Base-by-base conservation (phyloP, 2,888 invertebrate genomes). In the Synanthedon vespiformis region DNA sequence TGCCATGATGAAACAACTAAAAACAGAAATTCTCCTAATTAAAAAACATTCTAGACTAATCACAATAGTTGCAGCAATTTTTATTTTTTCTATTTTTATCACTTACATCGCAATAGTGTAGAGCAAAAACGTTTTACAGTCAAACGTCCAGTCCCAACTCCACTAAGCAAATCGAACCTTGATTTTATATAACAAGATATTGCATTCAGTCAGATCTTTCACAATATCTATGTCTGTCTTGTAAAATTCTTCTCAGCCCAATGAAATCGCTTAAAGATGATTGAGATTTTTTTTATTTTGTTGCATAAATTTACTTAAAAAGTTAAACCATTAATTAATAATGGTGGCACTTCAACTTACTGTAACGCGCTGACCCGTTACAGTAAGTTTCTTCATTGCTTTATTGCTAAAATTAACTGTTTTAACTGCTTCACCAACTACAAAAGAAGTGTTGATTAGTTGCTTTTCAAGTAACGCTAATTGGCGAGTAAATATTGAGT, bases 111-210 rank as follows among this genome's bases (percentile, higher is more conserved):
- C 48, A 48, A 48, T 18, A 48, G 18, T 48, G 52, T 53, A 54
- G 53, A 58, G 56, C 60, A 72, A 73, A 77, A 72, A 67, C 64
- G 58, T 61, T 65, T 60, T 63, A 40, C 64, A 61, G 63, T 60
- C 61, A 62, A 63, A 63, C 66, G 68, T 67, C 64, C 65, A 62
- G 63, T 60, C 53, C 55, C 60, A 73, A 80, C 73, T 80, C 74
- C 67, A 67, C 60, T 61, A 59, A 62, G 63, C 64, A 64, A 68
- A 62, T 71, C 72, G 61, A 65, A 56, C 62, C 58, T 67, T 74
- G 72, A 70, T 77, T 85, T 86, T 86, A 85, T 86, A 86, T 84
- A 84, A 83, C 77, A 65, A 57, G 60, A 59, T 67, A 67, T 83
- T 80, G 84, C 81, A 62, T 66, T 61, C 57, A 60, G 53, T 54